Percentiles rank a stretch among this genome's conserved stretches.
phyloP scores from a whole-genome alignment of 2,113 vertebrate genomes.

The Terrapene triunguis region DNA sequence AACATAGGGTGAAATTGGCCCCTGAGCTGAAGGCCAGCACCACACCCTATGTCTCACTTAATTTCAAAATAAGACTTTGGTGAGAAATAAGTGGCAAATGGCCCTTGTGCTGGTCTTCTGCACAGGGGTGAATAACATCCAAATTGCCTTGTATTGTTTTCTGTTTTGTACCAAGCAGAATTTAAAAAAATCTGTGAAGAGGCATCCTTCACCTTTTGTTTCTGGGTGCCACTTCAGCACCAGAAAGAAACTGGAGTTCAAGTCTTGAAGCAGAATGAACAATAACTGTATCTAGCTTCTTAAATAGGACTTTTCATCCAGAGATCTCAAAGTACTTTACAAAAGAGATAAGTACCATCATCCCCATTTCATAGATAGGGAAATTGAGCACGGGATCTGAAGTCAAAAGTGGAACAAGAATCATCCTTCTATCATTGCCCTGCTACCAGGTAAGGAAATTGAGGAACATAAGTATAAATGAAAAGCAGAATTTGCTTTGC shows the following conservation, averaged over 20 bases:
- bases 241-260: background rate
- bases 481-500: conserved; percentile 21
- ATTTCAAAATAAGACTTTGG: background rate
- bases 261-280: background rate
- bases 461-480: background rate
- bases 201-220: conserved; percentile 21
- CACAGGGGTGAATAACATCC: background rate
- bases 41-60: background rate
- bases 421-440: background rate
- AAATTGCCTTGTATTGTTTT: background rate
- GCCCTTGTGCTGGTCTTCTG: background rate
- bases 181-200: background rate
- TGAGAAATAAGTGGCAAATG: fast-evolving
- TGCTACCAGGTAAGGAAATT: conserved; percentile 15
- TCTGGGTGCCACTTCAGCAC: background rate
- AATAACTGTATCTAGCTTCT: conserved; percentile 35
- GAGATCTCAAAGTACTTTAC: background rate
- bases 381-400: background rate
- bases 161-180: background rate
- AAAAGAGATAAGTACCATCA: background rate
- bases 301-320: background rate
- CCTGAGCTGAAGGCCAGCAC: background rate
- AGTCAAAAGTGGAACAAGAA: conserved; percentile 17
- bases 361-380: background rate
- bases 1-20: background rate